A percentile compares a stretch with the other conserved stretches of the same genome.
Evolutionary conservation across 2,888 invertebrate species (phyloP).

Genomic region (Agapetus fuscipes): DNA sequence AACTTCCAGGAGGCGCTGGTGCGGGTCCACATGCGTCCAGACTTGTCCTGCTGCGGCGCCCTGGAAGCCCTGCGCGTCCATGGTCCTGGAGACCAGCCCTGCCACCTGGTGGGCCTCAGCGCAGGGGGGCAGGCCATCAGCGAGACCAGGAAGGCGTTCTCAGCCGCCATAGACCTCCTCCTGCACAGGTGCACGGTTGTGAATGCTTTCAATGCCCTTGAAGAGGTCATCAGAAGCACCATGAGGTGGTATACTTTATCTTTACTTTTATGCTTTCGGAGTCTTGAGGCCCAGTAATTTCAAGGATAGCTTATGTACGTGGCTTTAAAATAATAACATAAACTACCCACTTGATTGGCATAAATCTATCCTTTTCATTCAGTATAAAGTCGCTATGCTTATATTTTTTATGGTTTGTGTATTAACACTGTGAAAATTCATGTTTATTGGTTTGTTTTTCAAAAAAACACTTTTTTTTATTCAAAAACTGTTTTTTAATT

Average conservation of each 20-base stretch:
- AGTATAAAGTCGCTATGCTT: no score
- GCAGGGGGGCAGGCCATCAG: constrained; percentile 38
- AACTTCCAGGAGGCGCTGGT: constrained; percentile 3
- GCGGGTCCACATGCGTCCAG: not conserved
- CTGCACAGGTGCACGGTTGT: constrained; percentile 44
- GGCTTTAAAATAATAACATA: not conserved
- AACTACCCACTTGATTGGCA: no score
- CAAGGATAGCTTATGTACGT: no score
- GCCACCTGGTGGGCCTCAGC: constrained; percentile 34
- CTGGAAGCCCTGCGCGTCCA: not conserved
- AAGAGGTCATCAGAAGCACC: constrained; percentile 34
- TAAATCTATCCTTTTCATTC: no score
- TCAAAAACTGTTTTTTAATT: no score
- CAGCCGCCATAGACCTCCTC: constrained; percentile 33
- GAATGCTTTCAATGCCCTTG: constrained; percentile 34
- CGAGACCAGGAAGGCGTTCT: constrained; percentile 38
- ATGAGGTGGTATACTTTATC: no score
- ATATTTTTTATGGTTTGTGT: no score
- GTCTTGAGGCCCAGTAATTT: no score
- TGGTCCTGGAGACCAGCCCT: not conserved
- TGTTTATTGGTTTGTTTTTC: no score
- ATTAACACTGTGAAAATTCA: no score
- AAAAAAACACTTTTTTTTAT: not conserved
- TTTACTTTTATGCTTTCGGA: no score
- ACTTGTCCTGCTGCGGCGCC: not conserved